Conservation (phyloP, 2,888 invertebrate genomes). For the Fabriciana adippe region DNA sequence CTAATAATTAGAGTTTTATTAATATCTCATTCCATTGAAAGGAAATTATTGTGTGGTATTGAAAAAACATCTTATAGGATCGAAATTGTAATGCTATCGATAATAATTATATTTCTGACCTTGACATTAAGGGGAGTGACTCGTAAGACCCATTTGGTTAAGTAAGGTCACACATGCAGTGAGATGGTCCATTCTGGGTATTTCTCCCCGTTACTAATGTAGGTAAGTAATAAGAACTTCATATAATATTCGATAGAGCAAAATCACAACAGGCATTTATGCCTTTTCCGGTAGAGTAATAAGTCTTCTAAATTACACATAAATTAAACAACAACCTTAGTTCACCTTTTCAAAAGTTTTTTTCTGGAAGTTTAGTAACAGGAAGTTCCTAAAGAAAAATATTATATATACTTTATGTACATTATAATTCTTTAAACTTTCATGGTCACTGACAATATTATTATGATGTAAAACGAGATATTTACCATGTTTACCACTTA, state of each 20-base stretch:
- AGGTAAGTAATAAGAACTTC: background rate
- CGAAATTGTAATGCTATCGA: slow-evolving; percentile 2
- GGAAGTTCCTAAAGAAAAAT: no score
- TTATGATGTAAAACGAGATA: no score
- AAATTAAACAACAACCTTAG: no score
- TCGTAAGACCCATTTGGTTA: slow-evolving; percentile 40
- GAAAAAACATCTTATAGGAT: background rate
- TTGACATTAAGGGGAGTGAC: slow-evolving; percentile 52
- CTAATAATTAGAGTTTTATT: background rate
- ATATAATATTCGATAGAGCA: slow-evolving; percentile 5
- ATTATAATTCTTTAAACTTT: no score
- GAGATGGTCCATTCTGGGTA: slow-evolving; percentile 54
- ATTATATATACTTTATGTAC: no score
- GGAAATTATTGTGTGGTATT: background rate
- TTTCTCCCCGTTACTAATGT: slow-evolving; percentile 37
- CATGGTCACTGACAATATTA: no score
- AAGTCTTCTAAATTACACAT: background rate
- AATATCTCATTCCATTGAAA: background rate
- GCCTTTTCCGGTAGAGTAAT: slow-evolving; percentile 1
- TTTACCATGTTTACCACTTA: no score
- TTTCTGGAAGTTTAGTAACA: no score
- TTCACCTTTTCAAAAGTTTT: no score
- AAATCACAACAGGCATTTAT: background rate
- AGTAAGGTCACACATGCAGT: slow-evolving; percentile 46
- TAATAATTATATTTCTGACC: slow-evolving; percentile 40